These are phyloP conservation scores for Tridacna gigas DNA, from an alignment of 2,888 invertebrate species.

Conservation along the genomic window DNA sequence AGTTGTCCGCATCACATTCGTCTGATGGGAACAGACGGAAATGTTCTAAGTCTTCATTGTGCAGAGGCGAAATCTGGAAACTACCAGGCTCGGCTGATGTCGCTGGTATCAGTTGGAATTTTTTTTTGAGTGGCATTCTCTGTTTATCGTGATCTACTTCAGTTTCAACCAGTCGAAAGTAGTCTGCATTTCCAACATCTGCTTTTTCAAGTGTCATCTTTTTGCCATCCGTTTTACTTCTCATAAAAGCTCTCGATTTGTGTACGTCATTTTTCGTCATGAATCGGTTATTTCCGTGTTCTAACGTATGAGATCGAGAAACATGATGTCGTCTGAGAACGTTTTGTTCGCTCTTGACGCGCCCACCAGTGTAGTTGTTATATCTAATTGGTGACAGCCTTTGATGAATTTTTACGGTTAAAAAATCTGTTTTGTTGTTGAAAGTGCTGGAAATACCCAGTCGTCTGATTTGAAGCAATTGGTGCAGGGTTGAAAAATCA, in stretches of 20 bases:
- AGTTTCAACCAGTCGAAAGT: conserved; percentile 10
- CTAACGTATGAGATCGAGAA: not conserved
- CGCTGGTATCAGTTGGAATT: not conserved
- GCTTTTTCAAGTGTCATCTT: not conserved
- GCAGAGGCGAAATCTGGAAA: conserved; percentile 2
- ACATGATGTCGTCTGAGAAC: not conserved
- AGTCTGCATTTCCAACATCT: not conserved
- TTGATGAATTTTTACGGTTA: not conserved
- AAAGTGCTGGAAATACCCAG: not conserved
- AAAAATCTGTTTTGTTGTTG: conserved; percentile 5
- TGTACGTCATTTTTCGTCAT: not conserved
- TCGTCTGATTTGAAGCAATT: not conserved
- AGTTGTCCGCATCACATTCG: not conserved
- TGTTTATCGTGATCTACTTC: not conserved
- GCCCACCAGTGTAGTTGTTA: not conserved
- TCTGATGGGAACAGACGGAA: not conserved
- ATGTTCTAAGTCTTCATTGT: not conserved
- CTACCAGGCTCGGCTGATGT: not conserved
- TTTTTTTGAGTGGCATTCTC: not conserved
- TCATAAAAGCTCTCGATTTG: not conserved
- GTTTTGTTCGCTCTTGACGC: not conserved
- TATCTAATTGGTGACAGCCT: conserved; percentile 4
- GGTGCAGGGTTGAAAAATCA: conserved; percentile 7
- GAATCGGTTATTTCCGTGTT: not conserved
- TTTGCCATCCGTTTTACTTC: conserved; percentile 8